Conservation (phyloP, 2,797 vertebrate species). For the Hemitrygon akajei region DNA sequence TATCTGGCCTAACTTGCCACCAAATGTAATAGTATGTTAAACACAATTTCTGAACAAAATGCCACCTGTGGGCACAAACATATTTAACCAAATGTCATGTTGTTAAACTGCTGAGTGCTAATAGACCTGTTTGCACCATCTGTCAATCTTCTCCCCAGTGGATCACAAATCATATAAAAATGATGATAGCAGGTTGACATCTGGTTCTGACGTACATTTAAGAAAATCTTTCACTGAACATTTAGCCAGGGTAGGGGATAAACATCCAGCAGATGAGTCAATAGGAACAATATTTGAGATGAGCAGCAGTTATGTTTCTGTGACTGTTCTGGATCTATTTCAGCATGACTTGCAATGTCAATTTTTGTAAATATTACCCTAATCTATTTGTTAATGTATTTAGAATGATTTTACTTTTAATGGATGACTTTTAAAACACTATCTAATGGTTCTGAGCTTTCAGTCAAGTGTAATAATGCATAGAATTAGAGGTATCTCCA, state of each 20-base stretch:
- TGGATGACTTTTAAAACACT: background rate
- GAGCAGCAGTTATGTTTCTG: background rate
- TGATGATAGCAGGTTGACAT: background rate
- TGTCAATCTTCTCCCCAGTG: background rate
- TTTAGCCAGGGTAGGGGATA: background rate
- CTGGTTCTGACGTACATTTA: background rate
- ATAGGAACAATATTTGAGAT: background rate
- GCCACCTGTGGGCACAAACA: too few species aligned
- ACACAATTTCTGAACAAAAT: too few species aligned
- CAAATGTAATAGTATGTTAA: too few species aligned
- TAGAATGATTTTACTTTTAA: background rate
- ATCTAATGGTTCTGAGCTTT: too few species aligned
- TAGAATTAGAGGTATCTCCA: slow-evolving; percentile 6
- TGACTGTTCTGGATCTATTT: background rate
- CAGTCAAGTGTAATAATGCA: background rate
- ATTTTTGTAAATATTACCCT: background rate
- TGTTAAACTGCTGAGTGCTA: background rate
- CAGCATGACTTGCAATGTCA: background rate
- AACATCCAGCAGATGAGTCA: background rate
- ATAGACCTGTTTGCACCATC: too few species aligned
- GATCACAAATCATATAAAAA: background rate
- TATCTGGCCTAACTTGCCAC: too few species aligned
- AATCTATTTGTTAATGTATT: background rate
- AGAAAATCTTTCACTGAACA: background rate
- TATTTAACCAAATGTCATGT: too few species aligned